These are phyloP conservation scores for Neoarius graeffei DNA, from an alignment of 2,113 vertebrate species.

Conservation along the genomic window DNA sequence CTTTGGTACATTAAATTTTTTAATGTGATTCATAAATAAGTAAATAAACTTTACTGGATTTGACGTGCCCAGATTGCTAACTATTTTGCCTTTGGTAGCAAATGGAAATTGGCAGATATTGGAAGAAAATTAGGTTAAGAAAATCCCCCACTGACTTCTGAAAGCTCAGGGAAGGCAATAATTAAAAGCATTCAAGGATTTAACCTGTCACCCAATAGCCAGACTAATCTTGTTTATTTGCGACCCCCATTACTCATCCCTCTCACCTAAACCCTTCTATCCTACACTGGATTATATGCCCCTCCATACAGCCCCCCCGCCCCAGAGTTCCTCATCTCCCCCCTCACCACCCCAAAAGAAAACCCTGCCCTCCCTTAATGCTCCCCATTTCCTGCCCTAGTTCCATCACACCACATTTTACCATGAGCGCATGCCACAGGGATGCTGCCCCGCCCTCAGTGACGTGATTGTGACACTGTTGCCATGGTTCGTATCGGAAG, in stretches of 20 bases:
- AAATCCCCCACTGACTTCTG: slow-evolving; percentile 2
- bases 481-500: slow-evolving; percentile 71
- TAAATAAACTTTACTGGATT: slow-evolving; percentile 17
- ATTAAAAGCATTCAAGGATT: slow-evolving; percentile 46
- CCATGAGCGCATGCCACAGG: slow-evolving; percentile 44
- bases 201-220: slow-evolving; percentile 36
- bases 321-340: neutral
- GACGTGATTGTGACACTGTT: slow-evolving; percentile 70
- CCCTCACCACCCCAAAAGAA: slow-evolving; percentile 9
- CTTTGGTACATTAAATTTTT: neutral
- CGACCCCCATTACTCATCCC: slow-evolving; percentile 30
- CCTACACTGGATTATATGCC: neutral
- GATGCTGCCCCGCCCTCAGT: slow-evolving; percentile 46
- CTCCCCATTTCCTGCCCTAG: slow-evolving; percentile 70
- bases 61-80: neutral
- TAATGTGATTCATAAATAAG: slow-evolving; percentile 14
- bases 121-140: slow-evolving; percentile 16
- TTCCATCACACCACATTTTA: slow-evolving; percentile 68
- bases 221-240: slow-evolving; percentile 38
- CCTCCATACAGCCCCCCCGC: neutral
- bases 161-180: slow-evolving; percentile 25
- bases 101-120: slow-evolving; percentile 20
- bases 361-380: slow-evolving; percentile 46
- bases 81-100: slow-evolving; percentile 13
- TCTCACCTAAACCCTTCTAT: slow-evolving; percentile 2